Base-by-base conservation (phyloP, 2,888 invertebrate genomes). In the Silvanus unidentatus region DNA sequence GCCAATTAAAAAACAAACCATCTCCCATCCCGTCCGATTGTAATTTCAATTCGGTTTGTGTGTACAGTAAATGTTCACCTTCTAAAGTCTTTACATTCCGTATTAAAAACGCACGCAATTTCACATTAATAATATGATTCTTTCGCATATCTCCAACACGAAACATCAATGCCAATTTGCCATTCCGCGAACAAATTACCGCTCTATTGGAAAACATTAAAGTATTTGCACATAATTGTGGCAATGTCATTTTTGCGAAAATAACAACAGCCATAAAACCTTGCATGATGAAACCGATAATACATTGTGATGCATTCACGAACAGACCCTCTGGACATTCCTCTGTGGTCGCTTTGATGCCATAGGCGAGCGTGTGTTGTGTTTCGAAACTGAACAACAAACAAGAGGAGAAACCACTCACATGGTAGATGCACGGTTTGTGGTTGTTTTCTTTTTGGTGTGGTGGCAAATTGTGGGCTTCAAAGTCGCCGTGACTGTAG, bases 371-470 rank as follows among this genome's bases (percentile, higher is more conserved):
- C 0, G 94, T 94, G 59, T 93, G 92, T 64, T 96, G 94, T 0
- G 94, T 91, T 75, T 96, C 95, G 50, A 96, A 80, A 53, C 91
- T 92, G 74, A 94, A 96, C 34, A 96, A 78, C 64, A 96, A 89
- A 41, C 91, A 88, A 6, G 94, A 90, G 0, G 89, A 86, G 69
- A 95, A 95, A 30, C 86, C 84, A 58, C 84, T 76, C 42, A 95
- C 83, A 53, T 91, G 86, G 50, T 79, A 77, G 2, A 96, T 82
- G 65, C 96, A 97, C 0, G 95, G 93, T 6, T 76, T 80, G 84
- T 86, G 91, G 11, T 77, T 73, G 43, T 70, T 56, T 12, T 49
- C 27, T 12, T 52, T 45, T 45, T 62, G 63, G 62, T 50, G 27
- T n/a, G 45, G 53, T 5, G 61, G 61, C 29, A 83, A 56, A 59